Evolutionary conservation across 2,888 invertebrate species (phyloP), one percentile per base, ranked within the genome.

Genomic region (Melanchra persicariae): DNA sequence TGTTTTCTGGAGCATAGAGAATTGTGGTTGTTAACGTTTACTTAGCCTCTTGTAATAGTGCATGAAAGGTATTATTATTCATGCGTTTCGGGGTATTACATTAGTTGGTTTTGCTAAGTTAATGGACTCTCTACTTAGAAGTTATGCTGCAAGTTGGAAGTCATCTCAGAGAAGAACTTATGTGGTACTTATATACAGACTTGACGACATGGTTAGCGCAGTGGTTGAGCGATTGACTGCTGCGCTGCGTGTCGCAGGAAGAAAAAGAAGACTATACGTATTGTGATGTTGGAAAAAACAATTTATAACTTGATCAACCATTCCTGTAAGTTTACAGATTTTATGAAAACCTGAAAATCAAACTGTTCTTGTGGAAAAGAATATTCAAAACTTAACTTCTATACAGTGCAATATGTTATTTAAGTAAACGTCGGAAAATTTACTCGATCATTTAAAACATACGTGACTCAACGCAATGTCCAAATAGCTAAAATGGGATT

Each of bases 1-100:
- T 6, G 52, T 40, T 79, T 82, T 84, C 51, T 87, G 70, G 85
- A 87, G 87, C 87, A 66, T 70, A 54, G 81, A 79, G 66, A 79
- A 85, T 83, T 83, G 69, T 67, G 64, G 68, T 26, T 59, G 57
- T 68, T 79, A 51, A 68, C 22, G 67, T 70, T 57, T 59, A 49
- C 26, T 59, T 63, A 49, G 59, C 2, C 51, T 62, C 43, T 55
- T 62, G 61, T 74, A 51, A 64, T 45, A 15, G 17, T 43, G 49
- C 52, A 30, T 67, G 19, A 52, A 37, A 15, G 19, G 43, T 54
- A 65, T 70, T 81, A 80, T 57, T 70, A 79, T 79, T 81, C 58
- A 79, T 60, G 61, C 12, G n/a, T 72, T 68, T 57, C 37, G 62
- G 58, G 77, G 52, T 65, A 72, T 72, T 65, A 64, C 64, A 68